phyloP scores from a whole-genome alignment of 2,113 vertebrate genomes.

The Rhineura floridana region DNA sequence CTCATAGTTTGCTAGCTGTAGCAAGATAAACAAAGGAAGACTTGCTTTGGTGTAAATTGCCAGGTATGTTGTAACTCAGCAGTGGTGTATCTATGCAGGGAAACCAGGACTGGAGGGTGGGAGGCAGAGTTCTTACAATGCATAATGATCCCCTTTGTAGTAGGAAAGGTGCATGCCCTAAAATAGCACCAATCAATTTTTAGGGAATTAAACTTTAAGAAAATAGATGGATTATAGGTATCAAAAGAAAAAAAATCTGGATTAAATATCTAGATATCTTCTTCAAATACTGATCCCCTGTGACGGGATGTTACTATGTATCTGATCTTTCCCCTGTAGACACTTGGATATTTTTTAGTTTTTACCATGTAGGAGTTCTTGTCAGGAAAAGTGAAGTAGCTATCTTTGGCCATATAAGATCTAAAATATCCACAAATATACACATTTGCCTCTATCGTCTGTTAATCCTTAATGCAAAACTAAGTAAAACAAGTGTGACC shows the following conservation, averaged over 20 bases:
- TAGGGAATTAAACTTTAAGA: background rate
- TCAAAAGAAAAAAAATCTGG: background rate
- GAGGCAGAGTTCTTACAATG: background rate
- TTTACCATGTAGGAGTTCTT: background rate
- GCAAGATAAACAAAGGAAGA: too few species aligned
- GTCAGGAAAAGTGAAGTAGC: too few species aligned
- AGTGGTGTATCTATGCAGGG: too few species aligned
- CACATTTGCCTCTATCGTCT: background rate
- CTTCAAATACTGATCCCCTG: background rate
- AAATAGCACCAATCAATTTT: background rate
- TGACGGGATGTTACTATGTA: background rate
- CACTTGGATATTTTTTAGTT: background rate
- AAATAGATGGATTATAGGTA: background rate
- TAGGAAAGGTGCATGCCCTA: background rate
- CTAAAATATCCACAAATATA: background rate
- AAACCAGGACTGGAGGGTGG: too few species aligned
- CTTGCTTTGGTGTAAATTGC: too few species aligned
- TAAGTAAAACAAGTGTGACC: background rate
- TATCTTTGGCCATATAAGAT: background rate
- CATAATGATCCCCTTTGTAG: background rate
- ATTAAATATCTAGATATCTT: background rate
- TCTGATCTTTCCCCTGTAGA: background rate
- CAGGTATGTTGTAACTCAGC: too few species aligned
- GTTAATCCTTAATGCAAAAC: too few species aligned
- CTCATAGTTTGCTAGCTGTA: too few species aligned